A percentile compares a stretch with the other conserved stretches of the same genome.
Evolutionary conservation across 2,113 vertebrate species (phyloP).

Genomic region (Strix uralensis): DNA sequence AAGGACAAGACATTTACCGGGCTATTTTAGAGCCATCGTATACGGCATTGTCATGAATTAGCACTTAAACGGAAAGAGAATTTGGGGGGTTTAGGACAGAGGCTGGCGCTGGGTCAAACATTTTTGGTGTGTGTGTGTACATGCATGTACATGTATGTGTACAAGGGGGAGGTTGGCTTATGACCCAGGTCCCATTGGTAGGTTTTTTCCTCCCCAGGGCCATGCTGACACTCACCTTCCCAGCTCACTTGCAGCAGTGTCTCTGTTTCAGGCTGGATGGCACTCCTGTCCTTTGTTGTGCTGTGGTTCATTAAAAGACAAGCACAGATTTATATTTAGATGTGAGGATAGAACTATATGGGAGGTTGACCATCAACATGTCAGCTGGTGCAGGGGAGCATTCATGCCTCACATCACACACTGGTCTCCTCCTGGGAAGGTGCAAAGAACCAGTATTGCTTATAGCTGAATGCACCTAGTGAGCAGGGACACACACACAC

Average conservation of each 20-base stretch:
- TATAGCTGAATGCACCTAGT: neutral
- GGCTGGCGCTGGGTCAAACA: neutral
- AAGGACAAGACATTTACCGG: slow-evolving; percentile 79
- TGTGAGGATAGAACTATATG: accelerated
- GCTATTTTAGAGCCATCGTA: slow-evolving; percentile 87
- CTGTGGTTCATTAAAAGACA: neutral
- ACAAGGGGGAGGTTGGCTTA: neutral
- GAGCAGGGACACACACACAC: neutral
- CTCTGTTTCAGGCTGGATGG: neutral
- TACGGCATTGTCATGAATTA: slow-evolving; percentile 58
- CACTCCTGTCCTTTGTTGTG: neutral
- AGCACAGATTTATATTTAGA: neutral
- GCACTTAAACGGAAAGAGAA: slow-evolving; percentile 5
- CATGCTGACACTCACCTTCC: neutral
- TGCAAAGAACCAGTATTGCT: neutral
- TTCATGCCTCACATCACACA: neutral
- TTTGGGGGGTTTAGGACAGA: neutral
- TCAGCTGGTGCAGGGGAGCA: neutral
- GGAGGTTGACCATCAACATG: neutral
- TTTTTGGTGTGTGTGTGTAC: neutral
- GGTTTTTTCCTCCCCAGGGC: neutral
- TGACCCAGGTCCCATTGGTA: accelerated
- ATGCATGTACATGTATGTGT: neutral
- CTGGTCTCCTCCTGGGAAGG: neutral
- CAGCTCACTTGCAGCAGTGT: neutral